Evolutionary conservation across 2,888 invertebrate genomes (phyloP).

Genomic region (Bursaphelenchus okinawaensis): DNA sequence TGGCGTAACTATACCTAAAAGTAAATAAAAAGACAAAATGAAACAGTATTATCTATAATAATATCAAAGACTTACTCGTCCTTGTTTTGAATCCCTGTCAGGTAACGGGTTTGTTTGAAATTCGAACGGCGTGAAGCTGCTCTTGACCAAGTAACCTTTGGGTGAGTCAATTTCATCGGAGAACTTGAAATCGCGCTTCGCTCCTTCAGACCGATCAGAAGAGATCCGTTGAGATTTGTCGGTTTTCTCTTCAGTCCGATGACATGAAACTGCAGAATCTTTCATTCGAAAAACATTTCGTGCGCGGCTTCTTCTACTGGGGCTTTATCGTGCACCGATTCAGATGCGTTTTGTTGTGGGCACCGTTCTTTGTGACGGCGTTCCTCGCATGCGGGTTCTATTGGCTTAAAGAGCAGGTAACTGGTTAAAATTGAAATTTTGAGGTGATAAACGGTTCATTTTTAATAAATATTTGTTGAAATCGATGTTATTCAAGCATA

Average conservation of each 20-base stretch:
- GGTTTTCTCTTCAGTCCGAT: not conserved
- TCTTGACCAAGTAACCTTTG: not conserved
- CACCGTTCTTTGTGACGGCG: constrained; percentile 40
- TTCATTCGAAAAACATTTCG: constrained; percentile 9
- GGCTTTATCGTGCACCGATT: constrained; percentile 42
- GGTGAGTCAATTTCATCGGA: not conserved
- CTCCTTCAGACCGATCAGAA: not conserved
- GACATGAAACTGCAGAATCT: not conserved
- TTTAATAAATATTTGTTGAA: too few relatives aligned
- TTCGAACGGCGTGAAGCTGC: too few relatives aligned
- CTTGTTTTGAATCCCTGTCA: too few relatives aligned
- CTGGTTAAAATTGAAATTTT: too few relatives aligned
- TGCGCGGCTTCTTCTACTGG: constrained; percentile 37
- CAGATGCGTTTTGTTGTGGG: constrained; percentile 34
- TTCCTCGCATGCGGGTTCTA: constrained; percentile 43
- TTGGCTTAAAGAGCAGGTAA: constrained; percentile 50
- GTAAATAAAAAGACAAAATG: too few relatives aligned
- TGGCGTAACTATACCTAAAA: too few relatives aligned
- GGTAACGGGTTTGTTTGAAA: too few relatives aligned
- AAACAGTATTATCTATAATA: too few relatives aligned
- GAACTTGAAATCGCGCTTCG: not conserved
- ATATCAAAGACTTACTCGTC: too few relatives aligned
- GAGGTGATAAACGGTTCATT: too few relatives aligned
- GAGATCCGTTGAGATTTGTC: not conserved
- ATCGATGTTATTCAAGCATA: not conserved